Conservation (phyloP, 2,113 vertebrate species). For the Hylia prasina region DNA sequence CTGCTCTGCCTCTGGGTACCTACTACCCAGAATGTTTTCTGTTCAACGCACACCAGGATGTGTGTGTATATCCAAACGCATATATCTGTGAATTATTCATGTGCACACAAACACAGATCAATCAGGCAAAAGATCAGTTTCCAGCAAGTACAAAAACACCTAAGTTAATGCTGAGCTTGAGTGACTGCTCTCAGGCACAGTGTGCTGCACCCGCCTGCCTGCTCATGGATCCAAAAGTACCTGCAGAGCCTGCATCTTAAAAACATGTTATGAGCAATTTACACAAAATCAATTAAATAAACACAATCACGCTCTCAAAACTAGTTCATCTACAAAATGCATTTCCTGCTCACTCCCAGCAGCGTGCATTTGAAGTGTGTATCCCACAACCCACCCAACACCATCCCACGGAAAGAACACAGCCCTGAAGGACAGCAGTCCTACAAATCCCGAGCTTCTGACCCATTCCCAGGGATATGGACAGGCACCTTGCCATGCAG, state of each 20-base stretch:
- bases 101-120: conserved; percentile 5
- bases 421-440: accelerated
- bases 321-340: background rate
- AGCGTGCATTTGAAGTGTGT: accelerated
- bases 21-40: accelerated
- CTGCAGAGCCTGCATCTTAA: background rate
- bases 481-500: background rate
- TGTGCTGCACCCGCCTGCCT: accelerated
- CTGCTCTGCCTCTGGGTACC: background rate
- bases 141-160: background rate
- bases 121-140: background rate
- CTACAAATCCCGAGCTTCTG: background rate
- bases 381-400: too few relatives aligned
- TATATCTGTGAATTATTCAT: background rate
- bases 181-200: background rate
- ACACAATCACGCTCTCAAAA: background rate
- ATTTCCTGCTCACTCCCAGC: background rate
- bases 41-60: background rate
- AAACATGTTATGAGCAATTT: background rate
- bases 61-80: background rate
- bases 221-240: accelerated
- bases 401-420: background rate
- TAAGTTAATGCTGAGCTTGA: background rate
- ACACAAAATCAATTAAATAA: background rate
- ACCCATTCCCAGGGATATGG: background rate